A percentile compares a stretch with the other conserved stretches of the same genome.
Evolutionary conservation across 1,140 invertebrate species (phyloP).

Genomic region (Lycorma delicatula): DNA sequence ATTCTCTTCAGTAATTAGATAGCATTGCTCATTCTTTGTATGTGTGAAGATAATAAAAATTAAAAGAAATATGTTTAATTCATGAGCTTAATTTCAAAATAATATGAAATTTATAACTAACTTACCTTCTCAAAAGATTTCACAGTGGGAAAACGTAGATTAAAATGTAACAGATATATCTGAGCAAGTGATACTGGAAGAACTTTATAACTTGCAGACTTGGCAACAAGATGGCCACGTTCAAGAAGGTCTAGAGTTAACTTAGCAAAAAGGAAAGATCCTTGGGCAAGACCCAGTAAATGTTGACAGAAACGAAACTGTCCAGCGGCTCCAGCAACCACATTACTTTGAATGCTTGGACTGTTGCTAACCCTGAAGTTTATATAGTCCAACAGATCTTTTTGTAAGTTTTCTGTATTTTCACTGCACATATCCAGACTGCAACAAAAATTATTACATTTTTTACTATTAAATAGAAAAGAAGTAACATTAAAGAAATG

Average conservation of each 20-base stretch:
- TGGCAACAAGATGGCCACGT: constrained; percentile 83
- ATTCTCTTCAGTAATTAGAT: too few species aligned
- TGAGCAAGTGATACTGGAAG: constrained; percentile 85
- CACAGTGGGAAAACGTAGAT: constrained; percentile 81
- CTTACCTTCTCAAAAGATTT: constrained; percentile 80
- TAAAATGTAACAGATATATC: constrained; percentile 89
- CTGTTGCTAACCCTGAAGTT: constrained; percentile 69
- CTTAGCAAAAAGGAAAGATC: constrained; percentile 87
- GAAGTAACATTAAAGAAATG: too few species aligned
- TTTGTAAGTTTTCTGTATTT: constrained; percentile 59
- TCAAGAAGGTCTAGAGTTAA: constrained; percentile 90
- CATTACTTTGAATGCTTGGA: constrained; percentile 72
- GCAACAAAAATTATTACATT: constrained; percentile 17
- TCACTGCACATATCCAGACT: constrained; percentile 52
- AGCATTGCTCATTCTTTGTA: too few species aligned
- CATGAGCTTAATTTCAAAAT: background rate
- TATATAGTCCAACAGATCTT: constrained; percentile 81
- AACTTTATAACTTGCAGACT: constrained; percentile 87
- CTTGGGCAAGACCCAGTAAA: constrained; percentile 69
- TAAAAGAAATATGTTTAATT: too few species aligned
- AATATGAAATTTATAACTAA: too few species aligned
- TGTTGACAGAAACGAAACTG: constrained; percentile 67
- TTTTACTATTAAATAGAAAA: too few species aligned
- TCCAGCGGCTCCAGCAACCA: constrained; percentile 51
- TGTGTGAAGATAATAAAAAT: too few species aligned